Base-by-base conservation (phyloP, 2,888 invertebrate species). In the Hirtodrosophila alboralis region DNA sequence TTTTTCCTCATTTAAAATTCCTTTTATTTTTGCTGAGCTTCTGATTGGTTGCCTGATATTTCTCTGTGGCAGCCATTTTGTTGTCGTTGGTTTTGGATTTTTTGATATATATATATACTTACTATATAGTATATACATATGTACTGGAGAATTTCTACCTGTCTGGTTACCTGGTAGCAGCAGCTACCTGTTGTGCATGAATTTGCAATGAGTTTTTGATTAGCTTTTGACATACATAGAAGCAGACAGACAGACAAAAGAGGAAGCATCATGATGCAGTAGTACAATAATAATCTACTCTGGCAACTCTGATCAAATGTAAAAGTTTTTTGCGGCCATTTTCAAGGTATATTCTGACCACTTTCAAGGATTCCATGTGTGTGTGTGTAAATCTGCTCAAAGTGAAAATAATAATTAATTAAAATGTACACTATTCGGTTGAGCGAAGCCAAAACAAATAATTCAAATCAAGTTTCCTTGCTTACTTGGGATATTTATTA, bases 181-280 rank as follows among this genome's bases (percentile, higher is more conserved):
- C 30, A 10, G 36, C 43, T 62, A 63, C 65, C 69, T 69, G 77
- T 76, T 76, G 60, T 68, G 23, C 36, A 72, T 79, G 79, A 72
- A 80, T 78, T 72, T 67, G 37, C 72, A 80, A 80, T 84, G 79
- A 66, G 83, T 40, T 79, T 85, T 67, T 81, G 83, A 80, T 78
- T 83, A 80, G 84, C 77, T 79, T 68, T 53, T 47, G 57, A 56
- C 58, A 18, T 3, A 18, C 18, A 27, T 8, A 53, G 33, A 38
- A 31, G 44, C 40, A 18, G 18, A 18, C 18, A 27, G 6, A 53
- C 37, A 38, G 31, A 47, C 40, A 38, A 52, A 48, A 63, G 48
- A 45, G 12, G 52, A 12, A 31, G 34, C 58, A 34, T 18, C 37
- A 43, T 37, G 40, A n/a, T n/a, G n/a, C n/a, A n/a, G n/a, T n/a